Evolutionary conservation across 2,888 invertebrate genomes (phyloP).

Genomic region (Meiosimyza decipiens): DNA sequence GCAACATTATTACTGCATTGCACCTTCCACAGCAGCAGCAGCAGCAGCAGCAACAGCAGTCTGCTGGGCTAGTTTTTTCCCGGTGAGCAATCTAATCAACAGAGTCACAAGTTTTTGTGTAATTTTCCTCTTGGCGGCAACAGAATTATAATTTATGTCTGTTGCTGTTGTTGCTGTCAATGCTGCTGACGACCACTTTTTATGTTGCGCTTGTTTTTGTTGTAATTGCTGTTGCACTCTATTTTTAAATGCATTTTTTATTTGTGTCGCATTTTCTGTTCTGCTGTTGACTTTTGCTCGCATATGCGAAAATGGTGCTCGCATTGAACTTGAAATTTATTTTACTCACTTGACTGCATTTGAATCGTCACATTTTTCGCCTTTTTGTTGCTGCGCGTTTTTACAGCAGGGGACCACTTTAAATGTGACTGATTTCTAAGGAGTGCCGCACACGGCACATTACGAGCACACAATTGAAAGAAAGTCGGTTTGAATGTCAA

Average conservation of each 20-base stretch:
- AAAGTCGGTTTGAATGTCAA: no score
- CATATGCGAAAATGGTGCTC: conserved; percentile 1
- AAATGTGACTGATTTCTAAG: no score
- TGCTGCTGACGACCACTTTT: conserved; percentile 1
- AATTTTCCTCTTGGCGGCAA: conserved; percentile 18
- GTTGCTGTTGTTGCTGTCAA: background rate
- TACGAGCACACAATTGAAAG: no score
- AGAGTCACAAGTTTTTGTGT: conserved; percentile 30
- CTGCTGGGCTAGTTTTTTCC: conserved; percentile 12
- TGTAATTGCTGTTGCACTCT: conserved; percentile 37
- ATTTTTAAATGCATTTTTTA: conserved; percentile 44
- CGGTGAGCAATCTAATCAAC: conserved; percentile 16
- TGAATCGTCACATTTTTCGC: conserved; percentile 2
- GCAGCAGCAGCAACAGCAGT: background rate
- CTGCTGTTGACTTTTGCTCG: conserved; percentile 47
- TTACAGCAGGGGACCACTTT: background rate
- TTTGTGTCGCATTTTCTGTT: conserved; percentile 28
- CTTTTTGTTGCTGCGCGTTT: conserved; percentile 8
- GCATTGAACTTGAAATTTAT: conserved; percentile 46
- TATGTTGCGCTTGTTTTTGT: conserved; percentile 4
- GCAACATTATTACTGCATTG: conserved; percentile 3
- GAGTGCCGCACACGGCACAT: no score
- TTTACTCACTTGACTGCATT: conserved; percentile 27
- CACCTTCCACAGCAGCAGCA: background rate
- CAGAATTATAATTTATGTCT: conserved; percentile 31